Evolutionary conservation across 2,888 invertebrate species (phyloP), one percentile per base, ranked within the genome.

Genomic region (Doris montereyensis): DNA sequence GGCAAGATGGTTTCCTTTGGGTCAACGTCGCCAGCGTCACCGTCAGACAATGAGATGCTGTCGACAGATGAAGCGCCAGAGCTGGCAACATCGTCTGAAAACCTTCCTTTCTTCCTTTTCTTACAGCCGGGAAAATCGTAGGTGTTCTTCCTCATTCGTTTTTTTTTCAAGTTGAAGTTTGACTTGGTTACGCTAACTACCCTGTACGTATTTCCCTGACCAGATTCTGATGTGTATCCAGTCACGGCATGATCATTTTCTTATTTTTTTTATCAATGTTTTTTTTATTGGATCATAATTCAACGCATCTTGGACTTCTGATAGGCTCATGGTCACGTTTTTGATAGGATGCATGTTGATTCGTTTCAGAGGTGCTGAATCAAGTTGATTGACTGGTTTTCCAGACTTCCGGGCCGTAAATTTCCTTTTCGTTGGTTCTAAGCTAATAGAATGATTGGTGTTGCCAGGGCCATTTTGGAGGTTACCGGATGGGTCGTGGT

Each of bases 331-430:
- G 17, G 81, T 82, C 13, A 84, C 80, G 67, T 85, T 84, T 30
- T 84, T 82, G 28, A 84, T 84, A 13, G 84, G 84, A 35, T 84
- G 83, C 30, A 85, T 62, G 60, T 84, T 84, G 13, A 84, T 82
- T 5, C 83, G 84, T 76, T 82, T 84, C 41, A 85, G 74, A 24
- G 78, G 67, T 26, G 75, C 62, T 13, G 81, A 74, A 26, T 75
- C 78, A 26, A 77, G 78, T n/a, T 81, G 80, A 65, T 77, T 83
- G 30, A 72, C 77, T 24, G 79, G 78, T 62, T 81, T 79, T 4
- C 79, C 82, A 26, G 81, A 75, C 62, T 81, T 82, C 41, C 79
- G 77, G 13, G 82, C 79, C 10, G 80, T 81, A 13, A 60, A 58
- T 41, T 80, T 82, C 13, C 28, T 52, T 24, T 34, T 30, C 58